Conservation (phyloP, 1,140 invertebrate species). For the Sinonovacula constricta region DNA sequence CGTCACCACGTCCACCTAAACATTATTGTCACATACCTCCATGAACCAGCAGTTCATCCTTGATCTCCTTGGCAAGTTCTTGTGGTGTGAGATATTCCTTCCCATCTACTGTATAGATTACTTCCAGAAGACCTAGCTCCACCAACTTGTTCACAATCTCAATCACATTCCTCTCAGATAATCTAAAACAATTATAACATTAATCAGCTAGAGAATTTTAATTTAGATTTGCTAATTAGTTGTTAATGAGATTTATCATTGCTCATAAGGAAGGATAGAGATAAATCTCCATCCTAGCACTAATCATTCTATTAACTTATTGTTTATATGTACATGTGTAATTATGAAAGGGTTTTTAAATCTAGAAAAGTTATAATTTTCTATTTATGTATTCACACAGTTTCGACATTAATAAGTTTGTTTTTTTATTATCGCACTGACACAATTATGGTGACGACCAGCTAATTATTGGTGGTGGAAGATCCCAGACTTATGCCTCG, state of each 20-base stretch:
- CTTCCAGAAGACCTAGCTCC: slow-evolving; percentile 91
- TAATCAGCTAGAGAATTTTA: not conserved
- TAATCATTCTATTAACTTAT: not conserved
- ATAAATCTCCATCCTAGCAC: not conserved
- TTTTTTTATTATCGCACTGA: too few relatives aligned
- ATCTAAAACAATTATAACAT: slow-evolving; percentile 82
- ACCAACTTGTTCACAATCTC: slow-evolving; percentile 96
- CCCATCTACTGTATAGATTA: slow-evolving; percentile 97
- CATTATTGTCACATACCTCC: slow-evolving; percentile 82
- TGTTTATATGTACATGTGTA: not conserved
- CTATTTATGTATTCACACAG: too few relatives aligned
- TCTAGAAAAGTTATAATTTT: too few relatives aligned
- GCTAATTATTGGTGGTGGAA: too few relatives aligned
- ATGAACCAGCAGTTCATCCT: slow-evolving; percentile 92
- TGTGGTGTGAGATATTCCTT: slow-evolving; percentile 98
- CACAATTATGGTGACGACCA: too few relatives aligned
- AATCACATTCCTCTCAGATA: slow-evolving; percentile 97
- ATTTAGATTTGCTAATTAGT: not conserved
- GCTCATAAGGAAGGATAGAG: not conserved
- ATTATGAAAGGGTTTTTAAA: not conserved
- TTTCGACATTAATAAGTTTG: too few relatives aligned
- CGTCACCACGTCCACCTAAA: not conserved
- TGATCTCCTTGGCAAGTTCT: slow-evolving; percentile 93
- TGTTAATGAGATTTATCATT: not conserved
- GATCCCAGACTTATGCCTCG: too few relatives aligned